Base-by-base conservation (phyloP, 2,888 invertebrate species). In the Eristalinus aeneus region DNA sequence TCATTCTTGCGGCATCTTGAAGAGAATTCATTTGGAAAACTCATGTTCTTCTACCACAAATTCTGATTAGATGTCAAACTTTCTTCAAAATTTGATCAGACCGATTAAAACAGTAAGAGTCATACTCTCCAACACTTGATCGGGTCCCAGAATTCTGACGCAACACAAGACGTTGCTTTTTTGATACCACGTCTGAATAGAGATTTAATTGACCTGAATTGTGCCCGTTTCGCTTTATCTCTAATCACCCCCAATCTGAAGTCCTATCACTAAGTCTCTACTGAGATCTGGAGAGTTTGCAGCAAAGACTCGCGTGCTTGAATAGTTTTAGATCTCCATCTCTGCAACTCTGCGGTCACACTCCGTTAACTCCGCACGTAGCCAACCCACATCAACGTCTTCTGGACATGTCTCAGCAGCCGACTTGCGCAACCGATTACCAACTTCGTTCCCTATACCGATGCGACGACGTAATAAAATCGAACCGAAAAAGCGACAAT, bases 401-500 rank as follows among this genome's bases (percentile, higher is more conserved):
- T 56, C 56, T 27, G 23, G 56, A 56, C 56, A 56, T 56, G 56
- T 56, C 56, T 56, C 27, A 27, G 27, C 27, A 27, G 27, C 27
- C 11, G 2, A 22, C 56, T 56, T 56, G 12, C 56, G 56, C 56
- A 56, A 56, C 56, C 56, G 56, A 56, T 56, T 56, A 11, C 56
- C 22, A 56, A 56, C 23, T 23, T 11, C 56, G 23, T 56, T 56
- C 56, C 56, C 23, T 56, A 56, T 23, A 56, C 23, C 9, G 23
- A 56, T 11, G 27, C 27, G 56, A 56, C 56, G 56, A 56, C 56
- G 56, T 23, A 56, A 56, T 23, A 56, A 56, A 56, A 23, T 12
- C 23, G 12, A 22, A 9, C 53, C 54, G 23, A 65, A 67, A 20
- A 71, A 53, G 6, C 27, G 63, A 63, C 58, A 61, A 53, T 61